phyloP scores from a whole-genome alignment of 2,888 invertebrate species.

The Latrodectus elegans region DNA sequence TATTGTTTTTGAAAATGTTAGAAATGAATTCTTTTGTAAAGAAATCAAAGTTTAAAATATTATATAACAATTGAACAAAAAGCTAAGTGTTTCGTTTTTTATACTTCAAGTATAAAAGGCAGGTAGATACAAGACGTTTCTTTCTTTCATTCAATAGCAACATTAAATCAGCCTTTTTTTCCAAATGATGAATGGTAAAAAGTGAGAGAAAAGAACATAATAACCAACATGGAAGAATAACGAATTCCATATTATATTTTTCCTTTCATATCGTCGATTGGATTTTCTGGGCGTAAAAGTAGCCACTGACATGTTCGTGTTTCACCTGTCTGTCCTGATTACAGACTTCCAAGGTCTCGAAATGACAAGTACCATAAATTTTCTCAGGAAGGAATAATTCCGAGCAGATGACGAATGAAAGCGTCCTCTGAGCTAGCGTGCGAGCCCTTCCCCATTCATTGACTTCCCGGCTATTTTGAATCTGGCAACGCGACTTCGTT shows the following conservation, averaged over 20 bases:
- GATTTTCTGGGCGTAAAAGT: constrained; percentile 68
- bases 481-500: constrained; percentile 55
- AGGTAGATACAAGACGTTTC: neutral
- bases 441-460: constrained; percentile 59
- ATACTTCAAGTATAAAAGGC: neutral
- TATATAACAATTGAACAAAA: neutral
- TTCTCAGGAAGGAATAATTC: constrained; percentile 42
- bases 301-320: constrained; percentile 66
- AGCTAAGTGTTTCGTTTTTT: neutral
- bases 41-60: neutral
- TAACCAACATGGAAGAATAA: constrained; percentile 55
- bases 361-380: constrained; percentile 67
- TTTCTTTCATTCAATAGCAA: constrained; percentile 46
- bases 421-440: constrained; percentile 52
- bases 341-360: constrained; percentile 54
- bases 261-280: constrained; percentile 67
- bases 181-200: constrained; percentile 50
- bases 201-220: constrained; percentile 44
- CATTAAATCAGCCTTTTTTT: constrained; percentile 62
- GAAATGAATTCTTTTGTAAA: neutral
- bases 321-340: constrained; percentile 67
- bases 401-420: constrained; percentile 57
- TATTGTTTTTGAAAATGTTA: too few species aligned
- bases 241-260: constrained; percentile 67
- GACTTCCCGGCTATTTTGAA: constrained; percentile 43